phyloP scores from a whole-genome alignment of 2,888 invertebrate genomes.

The Spialia ferax region DNA sequence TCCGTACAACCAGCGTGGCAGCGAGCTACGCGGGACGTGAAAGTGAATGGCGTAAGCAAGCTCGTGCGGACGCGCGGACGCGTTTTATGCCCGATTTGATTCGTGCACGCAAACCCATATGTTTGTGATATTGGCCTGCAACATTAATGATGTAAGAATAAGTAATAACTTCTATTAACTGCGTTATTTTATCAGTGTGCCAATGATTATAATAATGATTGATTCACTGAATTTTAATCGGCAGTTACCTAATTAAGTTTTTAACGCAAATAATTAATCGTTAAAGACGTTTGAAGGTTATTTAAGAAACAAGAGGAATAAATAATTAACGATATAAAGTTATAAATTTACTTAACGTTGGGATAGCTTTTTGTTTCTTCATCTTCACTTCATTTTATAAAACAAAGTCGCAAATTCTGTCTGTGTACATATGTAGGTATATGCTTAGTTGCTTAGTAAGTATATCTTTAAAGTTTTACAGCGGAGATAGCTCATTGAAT shows the following conservation, averaged over 20 bases:
- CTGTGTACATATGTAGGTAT: too few species aligned
- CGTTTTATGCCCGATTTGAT: constrained; percentile 75
- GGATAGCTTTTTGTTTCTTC: too few species aligned
- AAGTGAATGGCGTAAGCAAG: constrained; percentile 81
- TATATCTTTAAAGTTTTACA: too few species aligned
- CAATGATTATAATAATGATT: not conserved
- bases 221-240: not conserved
- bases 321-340: too few species aligned
- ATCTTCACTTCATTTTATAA: too few species aligned
- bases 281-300: too few species aligned
- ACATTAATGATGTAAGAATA: constrained; percentile 48
- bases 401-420: too few species aligned
- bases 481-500: too few species aligned
- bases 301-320: too few species aligned
- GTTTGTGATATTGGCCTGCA: constrained; percentile 43
- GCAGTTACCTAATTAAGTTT: not conserved
- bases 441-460: too few species aligned
- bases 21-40: constrained; percentile 67
- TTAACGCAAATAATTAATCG: too few species aligned
- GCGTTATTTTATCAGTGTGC: not conserved
- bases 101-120: constrained; percentile 68
- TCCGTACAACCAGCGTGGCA: constrained; percentile 64
- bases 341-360: too few species aligned
- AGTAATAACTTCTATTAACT: constrained; percentile 5
- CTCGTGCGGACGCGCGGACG: constrained; percentile 63